phyloP scores from a whole-genome alignment of 1,140 invertebrate species.

The Papilio aristodemus region DNA sequence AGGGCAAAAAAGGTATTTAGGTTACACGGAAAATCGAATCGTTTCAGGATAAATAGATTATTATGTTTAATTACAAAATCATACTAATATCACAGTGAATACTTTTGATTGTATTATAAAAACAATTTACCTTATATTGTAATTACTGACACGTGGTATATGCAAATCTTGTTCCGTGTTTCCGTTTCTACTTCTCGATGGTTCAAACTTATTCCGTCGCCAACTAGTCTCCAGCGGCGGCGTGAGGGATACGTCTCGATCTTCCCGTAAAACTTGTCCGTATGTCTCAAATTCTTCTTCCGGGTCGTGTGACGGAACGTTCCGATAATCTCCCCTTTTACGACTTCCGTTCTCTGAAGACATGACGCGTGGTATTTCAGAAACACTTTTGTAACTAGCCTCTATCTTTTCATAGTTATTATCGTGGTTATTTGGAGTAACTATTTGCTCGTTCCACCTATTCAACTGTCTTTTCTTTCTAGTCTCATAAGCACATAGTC shows the following conservation, averaged over 20 bases:
- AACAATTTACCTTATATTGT: conserved; percentile 66
- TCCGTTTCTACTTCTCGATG: conserved; percentile 45
- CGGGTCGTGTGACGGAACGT: conserved; percentile 84
- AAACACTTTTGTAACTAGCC: conserved; percentile 81
- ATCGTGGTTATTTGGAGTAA: conserved; percentile 80
- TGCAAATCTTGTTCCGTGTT: conserved; percentile 80
- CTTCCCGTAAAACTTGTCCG: conserved; percentile 43
- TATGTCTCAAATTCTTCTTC: conserved; percentile 82
- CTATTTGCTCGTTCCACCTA: conserved; percentile 81
- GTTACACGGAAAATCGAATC: too few relatives aligned
- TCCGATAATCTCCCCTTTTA: conserved; percentile 85
- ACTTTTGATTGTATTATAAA: too few relatives aligned
- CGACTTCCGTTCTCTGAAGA: conserved; percentile 59
- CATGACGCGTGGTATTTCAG: conserved; percentile 67
- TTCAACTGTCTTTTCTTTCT: conserved; percentile 74
- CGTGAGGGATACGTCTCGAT: conserved; percentile 56
- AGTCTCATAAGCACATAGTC: conserved; percentile 71
- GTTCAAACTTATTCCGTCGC: conserved; percentile 60
- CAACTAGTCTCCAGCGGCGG: conserved; percentile 61
- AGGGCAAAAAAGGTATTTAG: too few relatives aligned
- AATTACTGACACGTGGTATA: conserved; percentile 81
- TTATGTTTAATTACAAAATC: too few relatives aligned
- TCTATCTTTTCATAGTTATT: conserved; percentile 89
- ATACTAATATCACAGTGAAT: too few relatives aligned
- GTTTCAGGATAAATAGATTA: too few relatives aligned